These are phyloP conservation scores for Corythornis vintsioides DNA, from an alignment of 2,113 vertebrate genomes.

Conservation along the genomic window DNA sequence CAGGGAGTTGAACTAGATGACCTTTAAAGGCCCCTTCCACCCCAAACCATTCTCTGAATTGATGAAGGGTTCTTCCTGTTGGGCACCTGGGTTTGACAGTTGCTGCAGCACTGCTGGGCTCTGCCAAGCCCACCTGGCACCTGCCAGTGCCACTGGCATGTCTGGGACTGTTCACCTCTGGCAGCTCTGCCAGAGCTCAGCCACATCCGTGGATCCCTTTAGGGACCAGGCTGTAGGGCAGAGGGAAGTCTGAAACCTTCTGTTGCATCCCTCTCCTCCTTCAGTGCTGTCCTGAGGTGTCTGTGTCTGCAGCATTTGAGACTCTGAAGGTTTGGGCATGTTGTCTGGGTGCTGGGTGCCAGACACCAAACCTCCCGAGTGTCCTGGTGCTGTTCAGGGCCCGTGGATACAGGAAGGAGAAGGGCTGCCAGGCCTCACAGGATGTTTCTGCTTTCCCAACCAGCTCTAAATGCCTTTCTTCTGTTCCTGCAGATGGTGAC, in stretches of 20 bases:
- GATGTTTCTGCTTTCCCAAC: background rate
- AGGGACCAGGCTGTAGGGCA: background rate
- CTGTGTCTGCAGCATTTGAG: rapidly evolving
- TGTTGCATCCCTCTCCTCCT: rapidly evolving
- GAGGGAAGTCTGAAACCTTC: background rate
- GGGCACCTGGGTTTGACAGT: background rate
- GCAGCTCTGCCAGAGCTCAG: background rate
- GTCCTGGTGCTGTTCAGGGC: too few species aligned
- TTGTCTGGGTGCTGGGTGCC: background rate
- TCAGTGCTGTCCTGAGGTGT: too few species aligned
- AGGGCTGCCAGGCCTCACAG: background rate
- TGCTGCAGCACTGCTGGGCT: background rate
- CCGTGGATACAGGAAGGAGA: background rate
- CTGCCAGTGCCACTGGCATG: background rate
- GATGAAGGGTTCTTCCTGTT: background rate
- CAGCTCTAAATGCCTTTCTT: background rate
- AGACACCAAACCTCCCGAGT: background rate
- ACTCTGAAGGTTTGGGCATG: background rate
- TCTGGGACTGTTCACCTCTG: background rate
- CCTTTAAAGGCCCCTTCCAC: background rate
- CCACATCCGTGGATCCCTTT: background rate
- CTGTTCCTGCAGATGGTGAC: slow-evolving; percentile 89
- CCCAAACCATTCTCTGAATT: background rate
- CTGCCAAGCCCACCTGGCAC: background rate
- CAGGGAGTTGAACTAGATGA: background rate